Evolutionary conservation across 2,113 vertebrate genomes (phyloP), one percentile per base, ranked within the genome.

Genomic region (Nansenia antarctica): DNA sequence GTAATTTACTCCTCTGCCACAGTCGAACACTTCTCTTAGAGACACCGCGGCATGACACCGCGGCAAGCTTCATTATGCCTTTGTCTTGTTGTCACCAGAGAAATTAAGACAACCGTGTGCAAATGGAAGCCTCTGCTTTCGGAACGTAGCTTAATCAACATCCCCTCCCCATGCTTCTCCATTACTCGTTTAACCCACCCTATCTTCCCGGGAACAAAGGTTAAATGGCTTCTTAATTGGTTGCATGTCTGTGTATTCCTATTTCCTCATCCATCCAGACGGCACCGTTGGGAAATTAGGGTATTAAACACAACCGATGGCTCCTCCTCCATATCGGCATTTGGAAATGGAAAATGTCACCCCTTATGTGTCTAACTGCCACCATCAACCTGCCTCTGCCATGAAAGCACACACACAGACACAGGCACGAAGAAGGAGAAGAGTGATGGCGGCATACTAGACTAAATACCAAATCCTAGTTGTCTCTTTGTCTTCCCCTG

Each of bases 221-320:
- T 82, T 77, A 82, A 85, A 83, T 47, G 52, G 71, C 69, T 74
- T 2, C 58, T 62, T 85, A 88, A 86, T 83, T 81, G 77, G 49
- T 61, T 65, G 69, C 72, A 34, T 78, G 62, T 79, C 49, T 70
- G 52, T 2, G 2, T 14, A 2, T 29, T 12, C 7, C 30, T 67
- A 18, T 47, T 49, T 49, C 65, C 57, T 24, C 60, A 68, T 69
- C 71, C 70, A 72, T 83, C 67, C 49, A 54, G 70, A 1, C 39
- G n/a, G 14, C 60, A 32, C 82, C 73, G 67, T 49, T 45, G 39
- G 73, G 57, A 69, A 78, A 87, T 74, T 24, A 68, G 55, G 29
- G 54, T 70, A 70, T 79, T 78, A 79, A 57, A 42, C 29, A 12
- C 37, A 67, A 32, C 26, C 29, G 18, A 31, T 24, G 37, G 62